Conservation (phyloP, 2,797 vertebrate species). For the Rachycentron canadum region DNA sequence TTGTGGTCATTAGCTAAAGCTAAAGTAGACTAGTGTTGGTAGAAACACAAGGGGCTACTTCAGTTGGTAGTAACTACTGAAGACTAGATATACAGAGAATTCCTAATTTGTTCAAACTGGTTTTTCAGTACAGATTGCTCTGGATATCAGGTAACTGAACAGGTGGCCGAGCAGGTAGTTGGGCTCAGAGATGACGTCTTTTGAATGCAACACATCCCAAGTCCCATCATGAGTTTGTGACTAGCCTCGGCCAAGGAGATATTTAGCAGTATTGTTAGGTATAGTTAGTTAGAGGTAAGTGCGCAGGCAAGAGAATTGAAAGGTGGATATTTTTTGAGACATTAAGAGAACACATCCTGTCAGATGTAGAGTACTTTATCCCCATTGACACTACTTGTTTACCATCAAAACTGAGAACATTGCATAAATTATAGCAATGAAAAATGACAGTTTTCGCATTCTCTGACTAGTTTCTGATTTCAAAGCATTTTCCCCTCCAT, state of each 20-base stretch:
- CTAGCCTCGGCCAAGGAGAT: not conserved
- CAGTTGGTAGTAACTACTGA: not conserved
- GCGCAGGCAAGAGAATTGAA: not conserved
- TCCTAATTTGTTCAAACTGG: slow-evolving; percentile 4
- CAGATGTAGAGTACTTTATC: too few relatives aligned
- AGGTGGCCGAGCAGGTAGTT: slow-evolving; percentile 29
- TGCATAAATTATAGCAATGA: not conserved
- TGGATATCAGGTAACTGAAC: slow-evolving; percentile 16
- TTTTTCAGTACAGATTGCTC: not conserved
- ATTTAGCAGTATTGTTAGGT: not conserved
- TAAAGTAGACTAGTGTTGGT: not conserved
- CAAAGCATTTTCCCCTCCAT: not conserved
- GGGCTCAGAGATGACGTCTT: slow-evolving; percentile 8
- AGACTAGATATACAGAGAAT: not conserved
- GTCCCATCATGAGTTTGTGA: slow-evolving; percentile 3
- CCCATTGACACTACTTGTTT: not conserved
- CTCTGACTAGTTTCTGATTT: not conserved
- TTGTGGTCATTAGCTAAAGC: not conserved
- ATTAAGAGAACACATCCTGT: not conserved
- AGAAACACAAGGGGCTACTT: not conserved
- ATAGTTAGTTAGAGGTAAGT: too few relatives aligned
- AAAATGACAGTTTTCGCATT: not conserved
- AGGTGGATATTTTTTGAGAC: not conserved
- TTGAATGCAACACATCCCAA: slow-evolving; percentile 9
- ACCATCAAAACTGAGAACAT: not conserved